Conservation (phyloP, 2,113 vertebrate species). For the Ondatra zibethicus region DNA sequence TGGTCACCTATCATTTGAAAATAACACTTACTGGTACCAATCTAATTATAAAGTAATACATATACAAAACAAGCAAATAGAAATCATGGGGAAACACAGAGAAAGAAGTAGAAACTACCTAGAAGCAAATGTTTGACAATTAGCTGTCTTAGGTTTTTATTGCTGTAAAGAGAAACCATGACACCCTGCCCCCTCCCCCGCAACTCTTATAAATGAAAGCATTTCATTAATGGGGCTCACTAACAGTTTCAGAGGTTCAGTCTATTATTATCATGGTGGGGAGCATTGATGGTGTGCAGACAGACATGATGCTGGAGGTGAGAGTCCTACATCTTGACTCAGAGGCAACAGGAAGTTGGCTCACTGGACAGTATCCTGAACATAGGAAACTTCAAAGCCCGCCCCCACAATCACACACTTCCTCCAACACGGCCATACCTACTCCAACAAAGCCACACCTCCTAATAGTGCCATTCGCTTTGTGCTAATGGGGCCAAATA, state of each 20-base stretch:
- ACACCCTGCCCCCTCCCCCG: too few relatives aligned
- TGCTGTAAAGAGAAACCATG: background rate
- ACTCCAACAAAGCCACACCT: background rate
- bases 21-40: background rate
- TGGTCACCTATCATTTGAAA: background rate
- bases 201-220: background rate
- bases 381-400: background rate
- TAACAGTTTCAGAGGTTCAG: background rate
- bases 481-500: background rate
- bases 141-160: background rate
- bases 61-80: slow-evolving; percentile 1
- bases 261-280: background rate
- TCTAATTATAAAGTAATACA: slow-evolving; percentile 36
- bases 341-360: background rate
- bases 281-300: background rate
- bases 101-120: background rate
- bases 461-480: background rate
- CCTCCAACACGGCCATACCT: background rate
- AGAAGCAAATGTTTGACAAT: background rate
- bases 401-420: background rate
- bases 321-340: background rate
- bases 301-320: background rate
- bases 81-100: slow-evolving; percentile 6
- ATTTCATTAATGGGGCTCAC: background rate
- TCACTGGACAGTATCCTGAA: background rate